These are phyloP conservation scores for Xenus cinereus DNA, from an alignment of 2,113 vertebrate species.

Conservation along the genomic window DNA sequence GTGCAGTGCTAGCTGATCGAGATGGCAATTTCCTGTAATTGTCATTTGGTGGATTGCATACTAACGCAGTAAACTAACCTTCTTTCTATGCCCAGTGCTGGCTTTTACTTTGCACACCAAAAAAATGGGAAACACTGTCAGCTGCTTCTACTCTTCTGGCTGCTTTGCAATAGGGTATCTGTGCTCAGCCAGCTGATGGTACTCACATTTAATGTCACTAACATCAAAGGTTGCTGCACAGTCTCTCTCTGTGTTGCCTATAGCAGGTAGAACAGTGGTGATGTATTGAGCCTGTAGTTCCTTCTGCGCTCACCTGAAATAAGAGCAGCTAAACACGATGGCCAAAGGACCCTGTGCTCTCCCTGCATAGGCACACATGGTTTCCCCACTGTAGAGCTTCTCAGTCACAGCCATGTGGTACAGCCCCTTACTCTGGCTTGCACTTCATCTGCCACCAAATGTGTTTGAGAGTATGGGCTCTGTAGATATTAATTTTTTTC, in stretches of 20 bases:
- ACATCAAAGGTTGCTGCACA: background rate
- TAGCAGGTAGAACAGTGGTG: background rate
- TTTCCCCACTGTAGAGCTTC: background rate
- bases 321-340: background rate
- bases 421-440: background rate
- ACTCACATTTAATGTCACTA: fast-evolving
- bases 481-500: background rate
- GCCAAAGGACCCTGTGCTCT: background rate
- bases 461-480: background rate
- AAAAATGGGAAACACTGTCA: background rate
- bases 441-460: background rate
- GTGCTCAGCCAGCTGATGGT: background rate
- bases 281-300: background rate
- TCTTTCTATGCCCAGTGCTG: background rate
- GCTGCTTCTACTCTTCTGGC: background rate
- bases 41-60: background rate
- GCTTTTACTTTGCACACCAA: background rate
- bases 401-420: fast-evolving
- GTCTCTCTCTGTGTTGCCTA: background rate
- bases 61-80: background rate
- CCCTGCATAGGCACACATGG: fast-evolving
- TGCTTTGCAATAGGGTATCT: background rate
- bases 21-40: background rate
- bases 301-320: background rate
- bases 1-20: background rate